Evolutionary conservation across 2,797 vertebrate species (phyloP).

Genomic region (Enteromius radiatus): DNA sequence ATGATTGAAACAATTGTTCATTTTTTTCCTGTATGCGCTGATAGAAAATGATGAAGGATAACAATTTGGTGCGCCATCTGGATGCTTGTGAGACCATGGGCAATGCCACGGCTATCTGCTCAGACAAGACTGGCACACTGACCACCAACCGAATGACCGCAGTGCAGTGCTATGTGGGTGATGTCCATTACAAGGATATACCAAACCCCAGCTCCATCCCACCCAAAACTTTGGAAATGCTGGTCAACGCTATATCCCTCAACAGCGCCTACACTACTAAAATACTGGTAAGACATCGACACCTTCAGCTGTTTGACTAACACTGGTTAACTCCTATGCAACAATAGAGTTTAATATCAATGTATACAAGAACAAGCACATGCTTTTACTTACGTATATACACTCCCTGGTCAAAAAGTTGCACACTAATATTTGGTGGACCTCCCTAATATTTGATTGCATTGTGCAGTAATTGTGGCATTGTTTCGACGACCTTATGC

Average conservation of each 20-base stretch:
- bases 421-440: background rate
- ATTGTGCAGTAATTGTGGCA: background rate
- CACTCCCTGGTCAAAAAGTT: background rate
- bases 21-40: slow-evolving; percentile 5
- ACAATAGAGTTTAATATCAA: background rate
- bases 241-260: slow-evolving; percentile 90
- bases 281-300: slow-evolving; percentile 86
- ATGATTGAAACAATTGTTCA: background rate
- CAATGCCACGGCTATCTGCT: slow-evolving; percentile 98
- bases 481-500: background rate
- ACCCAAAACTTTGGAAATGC: slow-evolving; percentile 85
- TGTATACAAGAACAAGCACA: background rate
- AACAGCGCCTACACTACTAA: slow-evolving; percentile 98
- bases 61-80: slow-evolving; percentile 96
- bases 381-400: background rate
- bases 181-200: slow-evolving; percentile 90
- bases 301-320: background rate
- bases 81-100: slow-evolving; percentile 99
- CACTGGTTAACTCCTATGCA: background rate
- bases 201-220: slow-evolving; percentile 87
- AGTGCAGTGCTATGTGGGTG: slow-evolving; percentile 87
- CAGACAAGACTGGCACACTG: slow-evolving; percentile 96
- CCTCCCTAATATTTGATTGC: background rate
- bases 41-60: slow-evolving; percentile 99
- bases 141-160: slow-evolving; percentile 98